Base-by-base conservation (phyloP, 1,140 invertebrate genomes). In the Brachionus sp. region DNA sequence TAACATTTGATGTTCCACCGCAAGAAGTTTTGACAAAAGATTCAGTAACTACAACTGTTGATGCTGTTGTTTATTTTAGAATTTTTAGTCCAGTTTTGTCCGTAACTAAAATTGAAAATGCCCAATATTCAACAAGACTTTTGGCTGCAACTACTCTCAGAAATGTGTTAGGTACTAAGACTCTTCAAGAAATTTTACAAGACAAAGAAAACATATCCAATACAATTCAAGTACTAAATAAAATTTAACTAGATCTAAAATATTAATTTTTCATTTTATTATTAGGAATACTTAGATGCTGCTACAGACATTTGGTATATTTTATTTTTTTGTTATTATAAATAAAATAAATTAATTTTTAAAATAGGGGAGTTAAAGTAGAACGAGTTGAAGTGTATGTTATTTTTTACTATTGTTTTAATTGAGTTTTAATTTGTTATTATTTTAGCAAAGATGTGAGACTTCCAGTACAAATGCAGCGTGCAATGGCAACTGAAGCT, bases 401-500 rank as follows among this genome's bases (percentile, higher is more conserved):
- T 77, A n/a, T 77, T 23, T 50, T 53, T 50, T 16, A 50, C 2
- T 19, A 6, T 10, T 35, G 13, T 53, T 33, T 50, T n/a, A 25
- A 50, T 35, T 12, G 33, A 19, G n/a, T 5, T 39, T 19, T 16
- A 73, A 37, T 35, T 77, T 57, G 9, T 82, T 77, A 29, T 77
- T 10, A 16, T 29, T 77, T 50, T 25, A 77, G 75, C 3, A 78
- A 78, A 42, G 86, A 87, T 82, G 86, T 86, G 1, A 80, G 86
- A 39, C 75, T 87, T 5, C 86, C 86, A n/a, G 83, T 86, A 33
- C 85, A 86, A 84, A 83, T 87, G 84, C 86, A 87, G 66, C 86
- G 86, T 84, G 86, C 87, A 25, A 87, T 88, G 87, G 87, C 86
- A 37, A 87, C 87, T 25, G 86, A 88, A 82, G 87, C 87, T 0